A percentile compares a stretch with the other conserved stretches of the same genome.
phyloP scores from a whole-genome alignment of 2,888 invertebrate genomes.

The Ametastegia equiseti region DNA sequence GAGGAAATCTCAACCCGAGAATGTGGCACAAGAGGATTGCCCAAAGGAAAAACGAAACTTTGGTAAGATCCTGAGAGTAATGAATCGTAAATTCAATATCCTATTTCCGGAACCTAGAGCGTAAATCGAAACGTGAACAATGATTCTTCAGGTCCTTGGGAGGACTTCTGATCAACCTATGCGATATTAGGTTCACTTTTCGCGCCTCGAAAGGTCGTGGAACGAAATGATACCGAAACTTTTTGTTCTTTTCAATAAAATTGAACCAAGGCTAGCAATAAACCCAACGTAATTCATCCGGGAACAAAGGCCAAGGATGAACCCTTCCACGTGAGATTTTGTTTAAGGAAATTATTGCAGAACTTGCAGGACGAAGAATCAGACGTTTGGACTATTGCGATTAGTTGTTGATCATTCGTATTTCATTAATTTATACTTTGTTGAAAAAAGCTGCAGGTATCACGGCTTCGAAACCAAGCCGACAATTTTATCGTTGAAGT shows the following conservation, averaged over 20 bases:
- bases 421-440: neutral
- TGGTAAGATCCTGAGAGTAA: no score
- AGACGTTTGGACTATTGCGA: neutral
- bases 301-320: neutral
- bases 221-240: neutral
- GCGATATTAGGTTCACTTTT: constrained; percentile 28
- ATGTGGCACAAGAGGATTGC: no score
- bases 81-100: neutral
- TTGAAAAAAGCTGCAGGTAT: neutral
- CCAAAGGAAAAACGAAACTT: no score
- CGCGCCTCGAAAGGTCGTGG: neutral
- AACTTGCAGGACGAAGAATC: neutral
- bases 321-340: neutral
- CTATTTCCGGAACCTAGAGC: neutral
- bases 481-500: constrained; percentile 14
- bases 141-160: constrained; percentile 1
- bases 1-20: constrained; percentile 14
- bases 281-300: neutral
- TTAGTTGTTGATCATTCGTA: neutral
- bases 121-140: neutral
- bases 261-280: neutral
- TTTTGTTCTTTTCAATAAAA: neutral
- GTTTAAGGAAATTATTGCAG: neutral
- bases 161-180: constrained; percentile 18
- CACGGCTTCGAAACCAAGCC: neutral